Evolutionary conservation across 2,797 vertebrate species (phyloP).

Genomic region (Coregonus suidteri): DNA sequence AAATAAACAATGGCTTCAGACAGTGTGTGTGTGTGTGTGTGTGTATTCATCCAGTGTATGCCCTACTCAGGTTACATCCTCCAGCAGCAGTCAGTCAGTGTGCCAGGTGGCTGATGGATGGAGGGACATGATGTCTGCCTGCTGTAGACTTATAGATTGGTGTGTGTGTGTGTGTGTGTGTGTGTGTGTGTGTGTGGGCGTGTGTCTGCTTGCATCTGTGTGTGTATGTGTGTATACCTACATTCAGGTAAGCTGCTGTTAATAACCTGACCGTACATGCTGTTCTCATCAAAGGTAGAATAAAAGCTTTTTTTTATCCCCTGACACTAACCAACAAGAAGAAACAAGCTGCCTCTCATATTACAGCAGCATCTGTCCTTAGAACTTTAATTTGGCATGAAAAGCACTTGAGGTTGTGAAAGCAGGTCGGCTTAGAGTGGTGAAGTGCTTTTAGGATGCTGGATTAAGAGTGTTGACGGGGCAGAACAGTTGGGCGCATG

Average conservation of each 20-base stretch:
- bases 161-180: conserved; percentile 12
- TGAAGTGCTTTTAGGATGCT: conserved; percentile 64
- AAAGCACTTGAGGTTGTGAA: conserved; percentile 53
- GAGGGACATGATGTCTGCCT: neutral
- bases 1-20: conserved; percentile 24
- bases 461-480: conserved; percentile 54
- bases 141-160: neutral
- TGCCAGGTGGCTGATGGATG: conserved; percentile 12
- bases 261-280: conserved; percentile 15
- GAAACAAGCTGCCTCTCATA: conserved; percentile 41
- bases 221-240: neutral
- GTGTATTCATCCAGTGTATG: neutral
- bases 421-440: conserved; percentile 50
- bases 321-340: neutral
- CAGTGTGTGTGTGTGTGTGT: conserved; percentile 3
- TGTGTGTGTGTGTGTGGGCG: neutral
- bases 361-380: conserved; percentile 49
- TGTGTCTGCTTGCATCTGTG: too few species aligned
- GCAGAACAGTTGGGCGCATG: conserved; percentile 50
- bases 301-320: neutral
- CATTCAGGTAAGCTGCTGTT: neutral
- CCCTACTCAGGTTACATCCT: conserved; percentile 33
- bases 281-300: conserved; percentile 9
- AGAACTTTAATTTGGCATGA: conserved; percentile 67
- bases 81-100: neutral